Conservation (phyloP, 1,140 invertebrate genomes). For the Euwallacea similis region DNA sequence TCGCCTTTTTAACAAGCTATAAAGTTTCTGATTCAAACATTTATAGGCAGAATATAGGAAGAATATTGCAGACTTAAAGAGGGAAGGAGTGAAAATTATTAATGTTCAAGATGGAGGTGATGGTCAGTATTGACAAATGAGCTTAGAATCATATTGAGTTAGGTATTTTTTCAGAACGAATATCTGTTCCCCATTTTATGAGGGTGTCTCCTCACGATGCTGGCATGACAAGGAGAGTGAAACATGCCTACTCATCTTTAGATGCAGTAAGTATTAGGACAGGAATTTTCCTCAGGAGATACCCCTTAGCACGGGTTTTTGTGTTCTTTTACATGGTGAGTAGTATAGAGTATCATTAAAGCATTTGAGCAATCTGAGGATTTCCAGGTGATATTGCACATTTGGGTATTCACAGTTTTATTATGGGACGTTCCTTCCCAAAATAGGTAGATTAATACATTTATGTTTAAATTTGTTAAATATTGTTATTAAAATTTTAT, state of each 20-base stretch:
- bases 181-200: constrained; percentile 71
- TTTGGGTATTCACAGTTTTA: constrained; percentile 72
- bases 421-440: constrained; percentile 52
- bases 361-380: constrained; percentile 12
- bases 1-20: constrained; percentile 9
- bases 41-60: constrained; percentile 48
- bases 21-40: constrained; percentile 14
- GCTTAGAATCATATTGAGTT: constrained; percentile 42
- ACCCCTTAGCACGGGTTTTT: constrained; percentile 78
- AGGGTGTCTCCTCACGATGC: constrained; percentile 78
- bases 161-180: constrained; percentile 58
- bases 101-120: constrained; percentile 69
- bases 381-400: constrained; percentile 66
- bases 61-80: constrained; percentile 42
- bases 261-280: constrained; percentile 77
- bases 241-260: constrained; percentile 75
- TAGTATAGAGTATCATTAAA: background rate
- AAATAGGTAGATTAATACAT: constrained; percentile 23
- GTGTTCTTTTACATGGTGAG: constrained; percentile 68
- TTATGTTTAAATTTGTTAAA: background rate
- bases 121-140: constrained; percentile 51
- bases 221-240: constrained; percentile 74
- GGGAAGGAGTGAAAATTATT: constrained; percentile 52
- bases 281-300: constrained; percentile 77
- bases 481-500: constrained; percentile 16